phyloP scores from a whole-genome alignment of 2,888 invertebrate species.

The Dromius quadrimaculatus region DNA sequence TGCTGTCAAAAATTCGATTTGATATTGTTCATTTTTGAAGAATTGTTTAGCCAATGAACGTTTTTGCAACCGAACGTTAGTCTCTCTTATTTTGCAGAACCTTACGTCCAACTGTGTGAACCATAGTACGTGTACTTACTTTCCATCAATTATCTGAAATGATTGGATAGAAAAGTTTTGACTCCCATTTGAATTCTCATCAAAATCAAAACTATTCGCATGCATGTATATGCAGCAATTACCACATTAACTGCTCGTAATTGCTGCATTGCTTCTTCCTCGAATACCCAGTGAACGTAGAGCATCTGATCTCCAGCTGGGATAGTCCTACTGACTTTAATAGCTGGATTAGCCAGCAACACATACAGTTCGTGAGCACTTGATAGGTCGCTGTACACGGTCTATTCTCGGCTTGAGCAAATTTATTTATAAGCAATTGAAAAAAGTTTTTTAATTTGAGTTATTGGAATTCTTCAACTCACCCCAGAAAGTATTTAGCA shows the following conservation, averaged over 20 bases:
- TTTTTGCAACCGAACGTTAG: too few species aligned
- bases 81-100: too few species aligned
- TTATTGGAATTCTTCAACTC: conserved; percentile 24
- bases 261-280: conserved; percentile 52
- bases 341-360: conserved; percentile 53
- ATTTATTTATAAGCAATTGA: conserved; percentile 35
- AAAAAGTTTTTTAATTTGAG: not conserved
- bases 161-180: too few species aligned
- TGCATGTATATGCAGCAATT: conserved; percentile 62
- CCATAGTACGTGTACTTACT: too few species aligned
- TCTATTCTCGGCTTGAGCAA: conserved; percentile 53
- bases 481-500: conserved; percentile 57
- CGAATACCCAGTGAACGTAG: conserved; percentile 53
- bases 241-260: conserved; percentile 57
- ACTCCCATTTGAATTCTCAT: too few species aligned
- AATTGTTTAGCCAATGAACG: too few species aligned
- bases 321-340: conserved; percentile 53
- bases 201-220: too few species aligned
- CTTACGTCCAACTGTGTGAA: too few species aligned
- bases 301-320: conserved; percentile 54
- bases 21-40: too few species aligned
- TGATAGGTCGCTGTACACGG: conserved; percentile 49
- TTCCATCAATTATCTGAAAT: too few species aligned
- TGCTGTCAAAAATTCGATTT: too few species aligned
- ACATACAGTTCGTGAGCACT: conserved; percentile 44